Base-by-base conservation (phyloP, 2,888 invertebrate species). In the Habrosyne pyritoides region DNA sequence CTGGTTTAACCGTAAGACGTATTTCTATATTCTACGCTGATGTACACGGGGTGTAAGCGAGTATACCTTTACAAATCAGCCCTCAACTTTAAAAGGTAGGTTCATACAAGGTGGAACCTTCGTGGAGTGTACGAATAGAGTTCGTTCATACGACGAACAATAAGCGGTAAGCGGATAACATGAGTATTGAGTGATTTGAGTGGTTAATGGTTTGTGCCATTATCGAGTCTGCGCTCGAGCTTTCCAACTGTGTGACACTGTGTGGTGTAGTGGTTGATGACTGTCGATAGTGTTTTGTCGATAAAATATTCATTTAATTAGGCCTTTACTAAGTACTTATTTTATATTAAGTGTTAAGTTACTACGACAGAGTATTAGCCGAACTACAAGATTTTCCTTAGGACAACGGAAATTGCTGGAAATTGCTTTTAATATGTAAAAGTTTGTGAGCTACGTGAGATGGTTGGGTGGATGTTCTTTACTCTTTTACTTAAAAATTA, bases 161-260 rank as follows among this genome's bases (percentile, higher is more conserved):
- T 50, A n/a, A 21, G 21, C 50, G 42, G 42, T 50, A 50, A 50
- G 50, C 50, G 50, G 50, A 50, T 50, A 26, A 50, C 50, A 50
- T 46, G 26, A 47, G 53, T 55, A 53, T 48, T 55, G 58, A 58
- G 57, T 58, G 54, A 49, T 54, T 51, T 54, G 57, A 58, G 58
- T 58, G 55, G 53, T 55, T 58, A 58, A 58, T 58, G 58, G 58
- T 47, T 24, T 28, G 46, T 12, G 36, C 53, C 53, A 57, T 57
- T 57, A 51, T 50, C 26, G 18, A 21, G 50, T 42, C 33, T 33
- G n/a, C 46, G 42, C 33, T 21, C 26, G 47, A 18, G 53, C 22
- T 14, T 52, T 53, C 47, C 53, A 53, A n/a, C 57, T 54, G 47
- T 18, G 30, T 42, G 26, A 36, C 36, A 36, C 36, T 36, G 36